These are phyloP conservation scores for Corella eumyota DNA, from an alignment of 23 tunicate species.

Conservation along the genomic window DNA sequence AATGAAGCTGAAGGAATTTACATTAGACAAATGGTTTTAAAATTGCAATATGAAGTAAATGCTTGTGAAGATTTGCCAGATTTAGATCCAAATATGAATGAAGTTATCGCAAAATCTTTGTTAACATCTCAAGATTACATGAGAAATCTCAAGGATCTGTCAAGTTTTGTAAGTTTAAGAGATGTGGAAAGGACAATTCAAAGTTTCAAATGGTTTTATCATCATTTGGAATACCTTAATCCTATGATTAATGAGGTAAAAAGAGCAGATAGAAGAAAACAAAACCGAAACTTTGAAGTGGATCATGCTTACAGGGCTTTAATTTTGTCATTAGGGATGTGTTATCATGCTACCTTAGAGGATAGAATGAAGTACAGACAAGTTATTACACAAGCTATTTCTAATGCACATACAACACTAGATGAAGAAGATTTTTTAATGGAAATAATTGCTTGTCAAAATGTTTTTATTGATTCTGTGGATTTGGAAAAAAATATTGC, in stretches of 20 bases:
- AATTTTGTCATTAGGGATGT: constrained; percentile 46
- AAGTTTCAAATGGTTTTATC: constrained; percentile 42
- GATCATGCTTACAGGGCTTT: constrained; percentile 14
- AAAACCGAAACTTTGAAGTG: background rate
- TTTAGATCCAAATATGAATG: background rate
- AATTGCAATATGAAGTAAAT: constrained; percentile 6
- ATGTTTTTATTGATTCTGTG: constrained; percentile 16
- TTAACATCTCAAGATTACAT: constrained; percentile 22
- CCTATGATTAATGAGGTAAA: constrained; percentile 9
- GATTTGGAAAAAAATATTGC: constrained; percentile 30
- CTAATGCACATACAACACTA: background rate
- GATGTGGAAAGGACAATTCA: constrained; percentile 37
- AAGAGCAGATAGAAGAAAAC: background rate
- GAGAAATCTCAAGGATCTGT: constrained; percentile 18
- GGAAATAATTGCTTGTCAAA: constrained; percentile 41
- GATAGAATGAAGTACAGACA: constrained; percentile 27
- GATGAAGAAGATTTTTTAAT: constrained; percentile 8
- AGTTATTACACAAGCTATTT: constrained; percentile 8
- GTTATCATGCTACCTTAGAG: constrained; percentile 50
- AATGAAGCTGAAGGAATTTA: constrained; percentile 30
- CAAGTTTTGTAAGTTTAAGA: constrained; percentile 40
- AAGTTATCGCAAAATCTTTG: constrained; percentile 9
- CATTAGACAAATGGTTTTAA: constrained; percentile 31
- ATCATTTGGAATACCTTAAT: constrained; percentile 5
- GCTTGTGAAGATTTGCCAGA: background rate